Evolutionary conservation across 2,113 vertebrate species (phyloP).

Genomic region (Hyperopisus bebe): DNA sequence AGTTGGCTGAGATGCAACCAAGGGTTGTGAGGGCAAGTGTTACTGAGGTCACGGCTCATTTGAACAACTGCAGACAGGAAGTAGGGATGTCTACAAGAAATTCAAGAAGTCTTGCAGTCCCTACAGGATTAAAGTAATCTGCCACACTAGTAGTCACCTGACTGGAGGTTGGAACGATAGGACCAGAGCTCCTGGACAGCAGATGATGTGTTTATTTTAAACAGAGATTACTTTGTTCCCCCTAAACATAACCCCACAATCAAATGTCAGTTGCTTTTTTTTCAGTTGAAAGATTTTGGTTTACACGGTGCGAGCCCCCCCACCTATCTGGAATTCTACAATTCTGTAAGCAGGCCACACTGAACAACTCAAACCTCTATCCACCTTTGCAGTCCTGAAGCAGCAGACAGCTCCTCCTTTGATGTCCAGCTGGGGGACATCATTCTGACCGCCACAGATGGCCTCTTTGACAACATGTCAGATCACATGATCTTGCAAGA

Average conservation of each 20-base stretch:
- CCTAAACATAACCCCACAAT: neutral
- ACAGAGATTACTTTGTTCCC: neutral
- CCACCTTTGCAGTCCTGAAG: conserved; percentile 74
- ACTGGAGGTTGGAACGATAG: neutral
- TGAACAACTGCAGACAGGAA: neutral
- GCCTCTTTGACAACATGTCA: conserved; percentile 98
- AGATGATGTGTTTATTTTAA: neutral
- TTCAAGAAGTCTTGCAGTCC: neutral
- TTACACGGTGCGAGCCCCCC: neutral
- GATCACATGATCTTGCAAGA: conserved; percentile 99
- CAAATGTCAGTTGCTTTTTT: neutral
- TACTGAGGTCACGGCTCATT: neutral
- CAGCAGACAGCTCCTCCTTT: conserved; percentile 90
- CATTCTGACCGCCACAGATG: conserved; percentile 91
- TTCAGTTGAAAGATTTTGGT: neutral
- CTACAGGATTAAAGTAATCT: neutral
- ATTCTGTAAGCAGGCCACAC: neutral
- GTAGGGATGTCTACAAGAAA: neutral
- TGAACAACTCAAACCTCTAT: conserved; percentile 7
- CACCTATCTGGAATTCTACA: neutral
- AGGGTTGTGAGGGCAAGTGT: neutral
- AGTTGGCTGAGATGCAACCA: neutral
- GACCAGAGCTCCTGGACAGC: neutral
- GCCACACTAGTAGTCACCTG: neutral
- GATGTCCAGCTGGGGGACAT: conserved; percentile 96